Conservation (phyloP, 53 echinoderm and acorn worm genomes). For the Antedon mediterranea region DNA sequence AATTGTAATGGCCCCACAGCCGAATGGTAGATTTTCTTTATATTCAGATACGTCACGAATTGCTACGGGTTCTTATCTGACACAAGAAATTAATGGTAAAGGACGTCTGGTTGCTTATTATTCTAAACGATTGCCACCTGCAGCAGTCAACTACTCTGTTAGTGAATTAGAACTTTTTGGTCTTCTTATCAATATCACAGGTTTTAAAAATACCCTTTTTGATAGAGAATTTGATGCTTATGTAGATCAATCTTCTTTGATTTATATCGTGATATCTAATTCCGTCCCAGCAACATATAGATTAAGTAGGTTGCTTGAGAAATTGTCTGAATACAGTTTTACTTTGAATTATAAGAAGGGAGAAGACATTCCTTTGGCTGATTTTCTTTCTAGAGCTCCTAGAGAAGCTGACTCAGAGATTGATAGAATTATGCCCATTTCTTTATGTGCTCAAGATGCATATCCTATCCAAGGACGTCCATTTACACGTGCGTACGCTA, state of each 20-base stretch:
- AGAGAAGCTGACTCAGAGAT: background rate
- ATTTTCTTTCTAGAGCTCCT: constrained; percentile 20
- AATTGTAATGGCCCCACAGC: background rate
- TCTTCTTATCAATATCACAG: constrained; percentile 12
- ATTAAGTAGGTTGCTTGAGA: constrained; percentile 13
- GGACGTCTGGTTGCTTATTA: constrained; percentile 23
- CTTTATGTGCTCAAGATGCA: background rate
- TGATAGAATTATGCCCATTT: background rate
- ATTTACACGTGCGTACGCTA: too few relatives aligned
- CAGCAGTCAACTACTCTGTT: constrained; percentile 15
- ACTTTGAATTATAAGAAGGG: constrained; percentile 30
- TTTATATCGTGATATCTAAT: constrained; percentile 22
- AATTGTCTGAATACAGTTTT: constrained; percentile 28
- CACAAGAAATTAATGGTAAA: constrained; percentile 9
- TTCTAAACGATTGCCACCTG: constrained; percentile 20
- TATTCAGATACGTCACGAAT: background rate
- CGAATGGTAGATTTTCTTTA: background rate
- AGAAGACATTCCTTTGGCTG: constrained; percentile 27
- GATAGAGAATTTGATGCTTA: constrained; percentile 16
- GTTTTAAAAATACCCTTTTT: constrained; percentile 13
- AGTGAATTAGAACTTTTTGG: constrained; percentile 21
- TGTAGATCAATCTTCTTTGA: constrained; percentile 1
- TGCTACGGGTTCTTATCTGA: background rate
- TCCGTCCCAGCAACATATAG: too few relatives aligned
- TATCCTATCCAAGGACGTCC: too few relatives aligned